Percentiles rank a stretch among this genome's conserved stretches.
These are phyloP conservation scores for Melipona quadrifasciata DNA, from an alignment of 1,140 invertebrate species.

Conservation along the genomic window DNA sequence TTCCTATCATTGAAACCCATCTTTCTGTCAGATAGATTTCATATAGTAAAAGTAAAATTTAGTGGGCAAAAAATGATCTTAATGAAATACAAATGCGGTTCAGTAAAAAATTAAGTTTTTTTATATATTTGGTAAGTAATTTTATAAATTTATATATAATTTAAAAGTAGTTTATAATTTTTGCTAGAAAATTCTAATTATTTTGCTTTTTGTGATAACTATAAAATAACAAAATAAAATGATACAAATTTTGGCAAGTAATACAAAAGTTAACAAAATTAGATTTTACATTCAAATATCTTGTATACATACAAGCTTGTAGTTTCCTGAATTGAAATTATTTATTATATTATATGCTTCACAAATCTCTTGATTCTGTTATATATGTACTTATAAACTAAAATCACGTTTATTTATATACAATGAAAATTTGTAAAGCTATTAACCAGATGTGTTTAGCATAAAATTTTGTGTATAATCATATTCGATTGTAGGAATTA, in stretches of 20 bases:
- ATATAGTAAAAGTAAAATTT: neutral
- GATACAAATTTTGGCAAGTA: neutral
- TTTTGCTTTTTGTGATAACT: neutral
- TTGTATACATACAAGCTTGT: neutral
- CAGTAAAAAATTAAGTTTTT: neutral
- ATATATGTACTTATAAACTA: slow-evolving; percentile 37
- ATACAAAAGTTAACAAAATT: slow-evolving; percentile 12
- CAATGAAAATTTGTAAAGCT: slow-evolving; percentile 37
- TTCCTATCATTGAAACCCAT: neutral
- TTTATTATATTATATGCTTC: slow-evolving; percentile 41
- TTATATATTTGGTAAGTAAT: neutral
- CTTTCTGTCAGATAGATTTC: neutral
- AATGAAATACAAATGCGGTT: neutral
- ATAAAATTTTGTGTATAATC: slow-evolving; percentile 99
- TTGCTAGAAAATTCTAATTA: neutral
- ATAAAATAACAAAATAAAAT: slow-evolving; percentile 9
- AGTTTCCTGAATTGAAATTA: slow-evolving; percentile 17
- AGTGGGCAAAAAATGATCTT: neutral
- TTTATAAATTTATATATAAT: slow-evolving; percentile 5
- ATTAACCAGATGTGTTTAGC: slow-evolving; percentile 84
- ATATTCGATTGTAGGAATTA: slow-evolving; percentile 99
- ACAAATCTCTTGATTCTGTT: slow-evolving; percentile 16
- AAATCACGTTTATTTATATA: slow-evolving; percentile 39
- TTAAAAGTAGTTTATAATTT: neutral
- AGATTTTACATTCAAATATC: slow-evolving; percentile 15